These are phyloP conservation scores for Melieria omissa DNA, from an alignment of 2,888 invertebrate genomes.

Conservation along the genomic window DNA sequence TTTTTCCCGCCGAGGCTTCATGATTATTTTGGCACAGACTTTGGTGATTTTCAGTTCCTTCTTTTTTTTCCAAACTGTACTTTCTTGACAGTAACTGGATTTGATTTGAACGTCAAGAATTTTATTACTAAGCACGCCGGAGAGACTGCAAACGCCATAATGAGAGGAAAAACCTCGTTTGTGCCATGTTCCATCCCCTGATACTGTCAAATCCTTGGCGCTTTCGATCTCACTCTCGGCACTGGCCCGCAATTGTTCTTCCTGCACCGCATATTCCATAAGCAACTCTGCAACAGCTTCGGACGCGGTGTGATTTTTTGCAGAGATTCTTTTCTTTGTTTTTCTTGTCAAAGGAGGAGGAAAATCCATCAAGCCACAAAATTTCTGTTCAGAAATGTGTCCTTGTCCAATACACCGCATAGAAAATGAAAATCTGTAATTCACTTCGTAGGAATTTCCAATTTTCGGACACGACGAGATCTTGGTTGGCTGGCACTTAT, in stretches of 20 bases:
- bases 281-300: not conserved
- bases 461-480: slow-evolving; percentile 27
- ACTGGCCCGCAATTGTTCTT: not conserved
- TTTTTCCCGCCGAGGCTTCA: slow-evolving; percentile 25
- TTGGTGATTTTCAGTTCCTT: slow-evolving; percentile 13
- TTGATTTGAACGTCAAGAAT: slow-evolving; percentile 18
- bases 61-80: not conserved
- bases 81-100: slow-evolving; percentile 10
- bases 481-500: slow-evolving; percentile 39
- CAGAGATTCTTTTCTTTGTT: not conserved
- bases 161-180: slow-evolving; percentile 20
- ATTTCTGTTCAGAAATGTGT: not conserved
- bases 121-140: slow-evolving; percentile 16
- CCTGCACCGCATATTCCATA: not conserved
- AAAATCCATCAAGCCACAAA: not conserved
- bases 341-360: not conserved
- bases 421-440: not conserved
- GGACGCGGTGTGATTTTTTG: not conserved
- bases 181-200: slow-evolving; percentile 21
- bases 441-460: slow-evolving; percentile 30
- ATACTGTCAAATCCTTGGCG: not conserved
- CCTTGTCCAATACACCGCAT: not conserved
- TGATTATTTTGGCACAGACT: slow-evolving; percentile 19
- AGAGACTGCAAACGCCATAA: slow-evolving; percentile 19
- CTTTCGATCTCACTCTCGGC: not conserved